Base-by-base conservation (phyloP, 2,888 invertebrate species). In the Macropis europaea region DNA sequence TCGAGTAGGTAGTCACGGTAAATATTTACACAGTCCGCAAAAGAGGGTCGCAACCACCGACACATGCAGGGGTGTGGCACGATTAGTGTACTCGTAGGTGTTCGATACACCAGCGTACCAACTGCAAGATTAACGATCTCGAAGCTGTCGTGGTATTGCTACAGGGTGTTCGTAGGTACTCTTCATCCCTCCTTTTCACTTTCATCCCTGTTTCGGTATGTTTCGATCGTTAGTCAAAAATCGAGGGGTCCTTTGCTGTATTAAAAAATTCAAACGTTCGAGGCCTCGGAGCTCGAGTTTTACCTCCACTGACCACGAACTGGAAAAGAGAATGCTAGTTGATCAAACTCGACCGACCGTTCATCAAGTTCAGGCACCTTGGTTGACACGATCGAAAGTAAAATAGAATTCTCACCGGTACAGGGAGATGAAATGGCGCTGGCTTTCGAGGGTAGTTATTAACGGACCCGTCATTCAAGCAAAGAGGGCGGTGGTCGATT, bases 81-180 rank as follows among this genome's bases (percentile, higher is more conserved):
- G 61, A 53, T 50, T 42, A 42, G 60, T 67, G 52, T 63, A 69
- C 45, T 47, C 40, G 61, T 66, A 47, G 43, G 24, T 56, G 73
- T 64, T 48, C 60, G 40, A 59, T 45, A 38, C 17, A 50, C 53
- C 52, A 40, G 72, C 77, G 69, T 74, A 78, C 70, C 69, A 71
- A 76, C 78, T 73, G 73, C 76, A 83, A 85, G 84, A 85, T 85
- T 84, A 85, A 85, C 83, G 83, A 85, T 84, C 81, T 74, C 68
- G 75, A 66, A 81, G 77, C 78, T 84, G 82, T 77, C 80, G 73
- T 78, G 73, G 68, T 82, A 82, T 83, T 82, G 82, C 77, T 77
- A 77, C 72, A 42, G 57, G 64, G 48, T 60, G 61, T 52, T 56
- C 34, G 50, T 38, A 54, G 40, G 30, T 45, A 48, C 60, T 59